phyloP scores from a whole-genome alignment of 2,113 vertebrate species.

The Cinclus cinclus region DNA sequence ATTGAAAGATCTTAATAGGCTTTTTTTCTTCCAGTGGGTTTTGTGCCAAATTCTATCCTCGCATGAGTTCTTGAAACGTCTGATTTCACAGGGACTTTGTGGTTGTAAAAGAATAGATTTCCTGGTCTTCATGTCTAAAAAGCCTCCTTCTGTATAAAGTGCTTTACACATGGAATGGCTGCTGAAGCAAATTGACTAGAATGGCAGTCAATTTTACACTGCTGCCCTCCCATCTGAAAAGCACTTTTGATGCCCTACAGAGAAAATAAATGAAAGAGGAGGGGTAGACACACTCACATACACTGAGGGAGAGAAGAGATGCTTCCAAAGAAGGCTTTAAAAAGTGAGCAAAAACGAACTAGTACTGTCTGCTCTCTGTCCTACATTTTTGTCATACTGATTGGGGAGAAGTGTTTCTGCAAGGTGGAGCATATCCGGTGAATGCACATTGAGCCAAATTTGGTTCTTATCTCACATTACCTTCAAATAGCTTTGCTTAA shows the following conservation, averaged over 20 bases:
- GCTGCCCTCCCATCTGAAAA: conserved; percentile 52
- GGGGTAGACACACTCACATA: neutral
- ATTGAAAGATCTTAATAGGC: conserved; percentile 17
- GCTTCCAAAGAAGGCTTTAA: neutral
- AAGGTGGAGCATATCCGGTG: neutral
- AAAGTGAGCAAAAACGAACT: neutral
- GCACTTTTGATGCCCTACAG: conserved; percentile 46
- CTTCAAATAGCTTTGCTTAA: conserved; percentile 40
- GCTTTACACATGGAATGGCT: conserved; percentile 60
- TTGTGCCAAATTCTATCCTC: conserved; percentile 3
- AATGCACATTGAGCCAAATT: neutral
- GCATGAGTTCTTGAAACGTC: conserved; percentile 3
- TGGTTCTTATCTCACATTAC: conserved; percentile 1
- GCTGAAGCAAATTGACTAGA: conserved; percentile 61
- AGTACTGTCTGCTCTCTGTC: neutral
- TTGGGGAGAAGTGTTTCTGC: neutral
- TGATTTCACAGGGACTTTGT: conserved; percentile 1
- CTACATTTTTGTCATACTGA: neutral
- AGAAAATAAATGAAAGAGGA: conserved; percentile 45
- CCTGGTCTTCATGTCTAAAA: conserved; percentile 38
- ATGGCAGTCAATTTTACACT: conserved; percentile 50
- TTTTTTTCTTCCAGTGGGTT: neutral
- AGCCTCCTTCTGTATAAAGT: conserved; percentile 35
- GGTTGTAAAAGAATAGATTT: conserved; percentile 24
- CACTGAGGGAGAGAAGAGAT: neutral